phyloP scores from a whole-genome alignment of 2,113 vertebrate genomes.

The Colossoma macropomum region DNA sequence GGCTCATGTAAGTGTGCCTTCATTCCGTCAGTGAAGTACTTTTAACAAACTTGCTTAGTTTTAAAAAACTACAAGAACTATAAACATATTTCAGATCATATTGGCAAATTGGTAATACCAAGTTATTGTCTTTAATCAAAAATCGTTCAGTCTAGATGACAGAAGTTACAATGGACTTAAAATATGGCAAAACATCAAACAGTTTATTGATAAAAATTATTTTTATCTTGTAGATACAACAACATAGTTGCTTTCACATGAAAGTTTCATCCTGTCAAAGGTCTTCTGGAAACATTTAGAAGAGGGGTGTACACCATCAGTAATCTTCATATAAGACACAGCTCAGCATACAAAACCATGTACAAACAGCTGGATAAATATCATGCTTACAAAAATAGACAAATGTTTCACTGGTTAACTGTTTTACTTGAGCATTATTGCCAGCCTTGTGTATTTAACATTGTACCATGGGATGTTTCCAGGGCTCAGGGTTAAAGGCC shows the following conservation, averaged over 20 bases:
- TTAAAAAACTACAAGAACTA: too few species aligned
- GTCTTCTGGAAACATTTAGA: slow-evolving; percentile 66
- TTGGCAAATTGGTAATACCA: not conserved
- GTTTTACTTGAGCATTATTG: slow-evolving; percentile 71
- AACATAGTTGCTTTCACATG: slow-evolving; percentile 55
- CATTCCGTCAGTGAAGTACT: too few species aligned
- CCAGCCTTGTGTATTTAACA: slow-evolving; percentile 55
- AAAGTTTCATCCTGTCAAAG: slow-evolving; percentile 62
- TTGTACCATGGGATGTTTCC: slow-evolving; percentile 48
- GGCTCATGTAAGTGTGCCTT: too few species aligned
- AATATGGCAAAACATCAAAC: slow-evolving; percentile 53
- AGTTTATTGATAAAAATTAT: slow-evolving; percentile 59
- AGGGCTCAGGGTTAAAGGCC: slow-evolving; percentile 33
- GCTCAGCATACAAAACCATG: slow-evolving; percentile 73
- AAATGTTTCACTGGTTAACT: slow-evolving; percentile 65
- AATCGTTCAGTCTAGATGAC: too few species aligned
- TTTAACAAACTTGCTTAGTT: too few species aligned
- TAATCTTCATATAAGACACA: slow-evolving; percentile 62
- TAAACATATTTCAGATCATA: not conserved
- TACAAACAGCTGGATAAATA: slow-evolving; percentile 77
- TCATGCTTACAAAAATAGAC: slow-evolving; percentile 87
- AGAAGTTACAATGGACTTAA: not conserved
- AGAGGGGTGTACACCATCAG: slow-evolving; percentile 56
- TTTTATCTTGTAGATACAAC: slow-evolving; percentile 54
- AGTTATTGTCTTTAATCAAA: too few species aligned